Evolutionary conservation across 2,888 invertebrate species (phyloP).

Genomic region (Seira musarum): DNA sequence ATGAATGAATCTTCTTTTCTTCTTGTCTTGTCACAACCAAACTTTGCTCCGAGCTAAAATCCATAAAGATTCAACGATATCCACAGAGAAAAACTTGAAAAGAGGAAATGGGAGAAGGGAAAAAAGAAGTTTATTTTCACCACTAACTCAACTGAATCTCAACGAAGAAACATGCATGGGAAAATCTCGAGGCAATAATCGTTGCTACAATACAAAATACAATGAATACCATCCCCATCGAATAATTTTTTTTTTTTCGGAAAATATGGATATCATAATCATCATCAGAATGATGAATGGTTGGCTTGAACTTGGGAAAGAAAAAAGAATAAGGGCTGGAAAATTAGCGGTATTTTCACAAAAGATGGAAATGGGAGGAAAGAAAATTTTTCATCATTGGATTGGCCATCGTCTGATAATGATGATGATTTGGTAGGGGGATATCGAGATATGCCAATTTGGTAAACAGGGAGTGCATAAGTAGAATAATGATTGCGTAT

Average conservation of each 20-base stretch:
- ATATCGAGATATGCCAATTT: neutral
- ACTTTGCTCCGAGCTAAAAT: neutral
- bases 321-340: no score
- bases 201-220: neutral
- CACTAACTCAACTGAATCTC: neutral
- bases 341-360: no score
- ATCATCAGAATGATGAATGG: no score
- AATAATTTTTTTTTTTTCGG: neutral
- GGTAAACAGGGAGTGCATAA: neutral
- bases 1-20: no score
- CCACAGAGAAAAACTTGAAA: no score
- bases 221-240: neutral
- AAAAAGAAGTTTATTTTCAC: neutral
- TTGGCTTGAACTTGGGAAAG: no score
- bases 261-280: no score
- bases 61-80: neutral
- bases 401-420: no score
- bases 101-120: neutral
- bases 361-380: no score
- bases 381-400: no score
- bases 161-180: neutral
- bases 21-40: neutral
- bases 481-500: neutral
- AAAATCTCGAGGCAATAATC: no score
- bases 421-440: no score